Base-by-base conservation (phyloP, 2,797 vertebrate species). In the Sparus aurata region DNA sequence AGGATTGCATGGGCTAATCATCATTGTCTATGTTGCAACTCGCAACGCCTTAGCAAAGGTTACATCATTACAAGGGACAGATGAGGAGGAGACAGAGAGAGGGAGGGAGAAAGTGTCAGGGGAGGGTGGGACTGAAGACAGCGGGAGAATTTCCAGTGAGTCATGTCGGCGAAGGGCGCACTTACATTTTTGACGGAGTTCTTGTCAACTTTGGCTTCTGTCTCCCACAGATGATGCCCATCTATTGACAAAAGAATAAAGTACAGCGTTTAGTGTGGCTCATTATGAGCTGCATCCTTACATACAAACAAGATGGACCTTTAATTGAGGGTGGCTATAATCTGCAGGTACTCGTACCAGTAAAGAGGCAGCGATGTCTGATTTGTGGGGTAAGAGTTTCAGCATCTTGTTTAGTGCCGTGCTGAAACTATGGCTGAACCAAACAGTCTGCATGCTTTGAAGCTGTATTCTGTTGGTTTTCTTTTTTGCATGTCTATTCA, bases 161-260 rank as follows among this genome's bases (percentile, higher is more conserved):
- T 78, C 55, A 22, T 45, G 41, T 41, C 12, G 3, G 34, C 20
- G 62, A 27, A 79, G 50, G 8, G 47, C 69, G 69, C 86, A 97
- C 98, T 98, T 95, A 99, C 98, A 91, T 96, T 94, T 95, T 99
- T 98, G 93, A 96, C 93, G 86, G 98, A 94, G 92, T 97, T 97
- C 91, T 97, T 97, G 95, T 99, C 98, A 1, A 97, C 97, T 90
- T 98, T 98, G 71, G 97, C 98, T 94, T 99, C 98, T 77, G 97
- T 97, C 94, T 99, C 98, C 98, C 98, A 99, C 89, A 99, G 95
- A 78, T 99, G 98, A 95, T 99, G 97, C 69, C 98, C 98, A 95
- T 99, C 98, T 99, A 67, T 66, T 49, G 58, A 85, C 50, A 83
- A 75, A 83, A 63, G 15, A 61, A 69, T 25, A 72, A 65, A 81